Percentiles rank a stretch among this genome's conserved stretches.
These are phyloP conservation scores for Odocoileus virginianus DNA, from an alignment of 2,113 vertebrate species.

Conservation along the genomic window DNA sequence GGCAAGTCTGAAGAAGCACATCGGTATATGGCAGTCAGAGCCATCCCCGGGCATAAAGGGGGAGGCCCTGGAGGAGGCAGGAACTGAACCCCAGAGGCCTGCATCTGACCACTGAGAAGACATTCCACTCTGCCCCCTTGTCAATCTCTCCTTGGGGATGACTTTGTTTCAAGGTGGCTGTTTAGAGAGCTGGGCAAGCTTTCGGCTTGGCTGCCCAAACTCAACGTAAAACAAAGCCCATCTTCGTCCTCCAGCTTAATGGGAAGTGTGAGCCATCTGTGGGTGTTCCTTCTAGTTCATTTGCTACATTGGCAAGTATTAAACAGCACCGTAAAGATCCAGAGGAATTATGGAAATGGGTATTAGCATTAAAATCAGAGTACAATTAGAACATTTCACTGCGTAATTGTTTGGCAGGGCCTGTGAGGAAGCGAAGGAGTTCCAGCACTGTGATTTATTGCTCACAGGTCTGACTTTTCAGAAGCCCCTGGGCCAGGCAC, in stretches of 20 bases:
- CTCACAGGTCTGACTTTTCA: constrained; percentile 72
- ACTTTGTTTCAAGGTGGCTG: neutral
- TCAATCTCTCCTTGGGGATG: neutral
- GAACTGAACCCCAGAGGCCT: neutral
- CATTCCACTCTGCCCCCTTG: neutral
- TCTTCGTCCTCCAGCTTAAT: constrained; percentile 65
- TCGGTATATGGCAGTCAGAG: rapidly evolving
- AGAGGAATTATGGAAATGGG: constrained; percentile 84
- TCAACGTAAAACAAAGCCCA: constrained; percentile 62
- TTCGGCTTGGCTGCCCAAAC: neutral
- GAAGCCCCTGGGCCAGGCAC: constrained; percentile 37
- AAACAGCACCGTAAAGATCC: constrained; percentile 78
- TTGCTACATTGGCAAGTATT: constrained; percentile 82
- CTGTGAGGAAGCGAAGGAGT: constrained; percentile 52
- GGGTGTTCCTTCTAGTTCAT: constrained; percentile 81
- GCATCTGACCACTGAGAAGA: neutral
- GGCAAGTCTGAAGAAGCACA: neutral
- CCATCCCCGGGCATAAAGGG: rapidly evolving
- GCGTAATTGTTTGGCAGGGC: constrained; percentile 80
- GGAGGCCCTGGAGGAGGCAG: rapidly evolving
- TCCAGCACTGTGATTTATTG: constrained; percentile 75
- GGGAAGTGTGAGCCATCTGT: constrained; percentile 79
- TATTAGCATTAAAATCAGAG: constrained; percentile 83
- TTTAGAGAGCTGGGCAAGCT: neutral
- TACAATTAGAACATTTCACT: constrained; percentile 83